Percentiles rank a stretch among this genome's conserved stretches.
Conservation (phyloP, 2,797 vertebrate genomes). For the Lagodon rhomboides region DNA sequence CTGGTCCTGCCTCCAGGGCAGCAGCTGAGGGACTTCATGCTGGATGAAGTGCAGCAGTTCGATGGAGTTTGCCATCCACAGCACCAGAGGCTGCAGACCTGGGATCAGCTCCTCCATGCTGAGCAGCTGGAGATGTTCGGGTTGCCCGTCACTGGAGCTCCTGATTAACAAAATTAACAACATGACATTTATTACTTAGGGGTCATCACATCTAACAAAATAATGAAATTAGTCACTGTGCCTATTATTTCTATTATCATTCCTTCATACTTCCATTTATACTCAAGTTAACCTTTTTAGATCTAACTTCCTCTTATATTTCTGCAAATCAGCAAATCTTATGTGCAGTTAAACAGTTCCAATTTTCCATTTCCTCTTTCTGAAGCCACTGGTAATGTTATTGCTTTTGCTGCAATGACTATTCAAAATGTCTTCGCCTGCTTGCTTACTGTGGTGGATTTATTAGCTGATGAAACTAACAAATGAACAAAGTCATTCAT, state of each 20-base stretch:
- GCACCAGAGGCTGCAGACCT: slow-evolving; percentile 82
- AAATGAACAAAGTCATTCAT: too few relatives aligned
- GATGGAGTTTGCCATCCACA: slow-evolving; percentile 89
- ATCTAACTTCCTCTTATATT: slow-evolving; percentile 26
- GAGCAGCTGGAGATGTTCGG: slow-evolving; percentile 54
- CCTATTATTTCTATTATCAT: too few relatives aligned
- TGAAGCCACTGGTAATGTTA: not conserved
- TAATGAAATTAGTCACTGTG: too few relatives aligned
- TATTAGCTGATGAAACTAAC: not conserved
- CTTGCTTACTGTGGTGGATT: not conserved
- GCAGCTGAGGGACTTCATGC: slow-evolving; percentile 85
- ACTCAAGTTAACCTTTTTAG: not conserved
- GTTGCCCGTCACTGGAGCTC: slow-evolving; percentile 42
- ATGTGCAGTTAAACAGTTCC: not conserved
- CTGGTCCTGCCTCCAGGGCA: slow-evolving; percentile 77
- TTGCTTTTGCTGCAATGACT: not conserved
- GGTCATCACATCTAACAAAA: too few relatives aligned
- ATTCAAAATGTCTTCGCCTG: too few relatives aligned
- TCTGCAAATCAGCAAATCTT: slow-evolving; percentile 22
- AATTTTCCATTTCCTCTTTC: not conserved
- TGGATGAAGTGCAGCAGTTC: slow-evolving; percentile 89
- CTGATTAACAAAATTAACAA: slow-evolving; percentile 36
- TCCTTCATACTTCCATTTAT: too few relatives aligned
- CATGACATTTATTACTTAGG: too few relatives aligned
- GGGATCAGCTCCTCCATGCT: slow-evolving; percentile 78